phyloP scores from a whole-genome alignment of 2,888 invertebrate species.

The Melanargia galathea region DNA sequence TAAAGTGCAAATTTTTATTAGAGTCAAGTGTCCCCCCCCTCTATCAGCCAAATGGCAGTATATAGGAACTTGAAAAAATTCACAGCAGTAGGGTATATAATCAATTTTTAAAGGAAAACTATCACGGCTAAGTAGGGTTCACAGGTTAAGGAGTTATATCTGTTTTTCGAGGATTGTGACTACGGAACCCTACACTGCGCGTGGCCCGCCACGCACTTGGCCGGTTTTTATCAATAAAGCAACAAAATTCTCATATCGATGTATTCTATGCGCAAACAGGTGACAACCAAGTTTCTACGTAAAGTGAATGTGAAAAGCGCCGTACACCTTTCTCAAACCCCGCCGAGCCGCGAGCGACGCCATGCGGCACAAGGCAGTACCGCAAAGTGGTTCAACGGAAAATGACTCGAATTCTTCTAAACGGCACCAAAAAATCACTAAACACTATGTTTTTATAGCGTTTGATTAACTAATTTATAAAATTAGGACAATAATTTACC shows the following conservation, averaged over 20 bases:
- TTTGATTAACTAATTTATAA: not conserved
- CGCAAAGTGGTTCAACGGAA: slow-evolving; percentile 11
- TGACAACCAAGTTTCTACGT: slow-evolving; percentile 18
- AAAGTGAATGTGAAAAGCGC: slow-evolving; percentile 40
- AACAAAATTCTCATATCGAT: not conserved
- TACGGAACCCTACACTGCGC: not conserved
- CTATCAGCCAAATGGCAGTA: no score
- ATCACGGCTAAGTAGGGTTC: no score
- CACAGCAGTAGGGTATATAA: no score
- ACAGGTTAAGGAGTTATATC: no score
- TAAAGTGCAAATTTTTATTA: no score
- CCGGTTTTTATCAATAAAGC: not conserved
- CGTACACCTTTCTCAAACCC: slow-evolving; percentile 37
- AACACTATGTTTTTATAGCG: slow-evolving; percentile 20
- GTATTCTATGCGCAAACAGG: slow-evolving; percentile 1
- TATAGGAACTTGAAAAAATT: no score
- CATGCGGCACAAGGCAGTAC: slow-evolving; percentile 24
- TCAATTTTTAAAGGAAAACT: no score
- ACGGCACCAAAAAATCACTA: slow-evolving; percentile 2
- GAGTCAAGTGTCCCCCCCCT: no score
- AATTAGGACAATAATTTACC: slow-evolving; percentile 6
- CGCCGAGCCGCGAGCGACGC: slow-evolving; percentile 14
- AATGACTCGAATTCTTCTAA: slow-evolving; percentile 26
- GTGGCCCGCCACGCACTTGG: not conserved
- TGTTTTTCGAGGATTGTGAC: no score